phyloP scores from a whole-genome alignment of 2,888 invertebrate genomes.

The Cepaea hortensis region DNA sequence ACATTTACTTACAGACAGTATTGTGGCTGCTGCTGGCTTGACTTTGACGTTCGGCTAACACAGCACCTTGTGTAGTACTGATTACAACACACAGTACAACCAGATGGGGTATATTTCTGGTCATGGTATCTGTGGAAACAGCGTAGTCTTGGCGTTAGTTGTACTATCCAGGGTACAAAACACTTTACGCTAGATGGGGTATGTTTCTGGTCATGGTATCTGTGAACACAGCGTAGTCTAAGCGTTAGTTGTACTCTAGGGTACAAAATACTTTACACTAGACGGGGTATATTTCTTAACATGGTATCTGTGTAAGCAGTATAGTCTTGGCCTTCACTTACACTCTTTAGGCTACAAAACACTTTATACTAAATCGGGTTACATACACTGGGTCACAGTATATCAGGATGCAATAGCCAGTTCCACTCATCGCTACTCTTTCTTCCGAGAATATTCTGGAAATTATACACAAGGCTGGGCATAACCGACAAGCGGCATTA shows the following conservation, averaged over 20 bases:
- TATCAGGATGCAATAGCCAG: too few species aligned
- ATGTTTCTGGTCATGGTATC: not conserved
- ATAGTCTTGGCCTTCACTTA: not conserved
- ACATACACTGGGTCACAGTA: too few species aligned
- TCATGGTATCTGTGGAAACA: slow-evolving; percentile 9
- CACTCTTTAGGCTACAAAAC: not conserved
- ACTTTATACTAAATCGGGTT: not conserved
- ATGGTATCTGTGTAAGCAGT: not conserved
- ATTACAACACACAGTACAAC: not conserved
- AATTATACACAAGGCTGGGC: too few species aligned
- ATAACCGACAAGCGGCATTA: too few species aligned
- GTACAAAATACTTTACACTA: not conserved
- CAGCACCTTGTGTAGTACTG: not conserved
- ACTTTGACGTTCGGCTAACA: not conserved
- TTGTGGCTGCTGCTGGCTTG: not conserved
- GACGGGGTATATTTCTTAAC: not conserved
- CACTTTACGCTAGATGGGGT: not conserved
- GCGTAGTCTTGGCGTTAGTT: not conserved
- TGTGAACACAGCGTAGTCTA: not conserved
- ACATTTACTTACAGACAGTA: not conserved
- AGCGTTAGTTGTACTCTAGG: not conserved
- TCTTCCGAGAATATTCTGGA: too few species aligned
- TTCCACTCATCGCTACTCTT: too few species aligned
- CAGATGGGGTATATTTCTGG: not conserved
- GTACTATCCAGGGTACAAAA: not conserved